These are phyloP conservation scores for Eucidaris tribuloides DNA, from an alignment of 35 echinoderm and acorn worm species.

Conservation along the genomic window DNA sequence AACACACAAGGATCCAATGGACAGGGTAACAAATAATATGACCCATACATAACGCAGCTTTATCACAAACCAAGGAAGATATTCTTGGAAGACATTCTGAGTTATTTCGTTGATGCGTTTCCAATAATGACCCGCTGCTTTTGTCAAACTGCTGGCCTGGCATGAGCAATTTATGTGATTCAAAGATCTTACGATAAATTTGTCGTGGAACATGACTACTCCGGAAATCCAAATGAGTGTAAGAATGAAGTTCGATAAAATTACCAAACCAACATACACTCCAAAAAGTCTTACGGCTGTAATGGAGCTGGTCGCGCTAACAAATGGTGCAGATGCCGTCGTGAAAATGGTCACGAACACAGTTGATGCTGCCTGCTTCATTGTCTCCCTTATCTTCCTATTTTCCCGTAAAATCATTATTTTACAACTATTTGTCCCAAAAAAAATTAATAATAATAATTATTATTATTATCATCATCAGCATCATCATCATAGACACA, in stretches of 20 bases:
- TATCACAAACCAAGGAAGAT: not conserved
- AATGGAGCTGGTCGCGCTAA: slow-evolving; percentile 46
- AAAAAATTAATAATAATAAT: too few relatives aligned
- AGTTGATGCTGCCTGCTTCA: slow-evolving; percentile 57
- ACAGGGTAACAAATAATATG: not conserved
- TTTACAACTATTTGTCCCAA: too few relatives aligned
- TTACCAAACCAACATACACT: slow-evolving; percentile 64
- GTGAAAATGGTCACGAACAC: slow-evolving; percentile 92
- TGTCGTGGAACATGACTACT: slow-evolving; percentile 68
- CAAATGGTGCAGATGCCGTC: slow-evolving; percentile 73
- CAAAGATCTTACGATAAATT: slow-evolving; percentile 3
- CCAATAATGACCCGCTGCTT: not conserved
- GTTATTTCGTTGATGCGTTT: not conserved
- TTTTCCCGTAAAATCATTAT: too few relatives aligned
- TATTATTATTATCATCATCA: too few relatives aligned
- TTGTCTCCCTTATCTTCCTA: slow-evolving; percentile 45
- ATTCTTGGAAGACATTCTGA: too few relatives aligned
- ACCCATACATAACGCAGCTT: not conserved
- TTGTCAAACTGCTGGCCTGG: not conserved
- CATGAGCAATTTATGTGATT: not conserved
- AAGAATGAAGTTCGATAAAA: slow-evolving; percentile 74
- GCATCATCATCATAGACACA: too few relatives aligned
- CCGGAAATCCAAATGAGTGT: slow-evolving; percentile 91
- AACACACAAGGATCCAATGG: not conserved
- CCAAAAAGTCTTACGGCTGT: slow-evolving; percentile 67